phyloP scores from a whole-genome alignment of 2,113 vertebrate species.

The Tyto alba region DNA sequence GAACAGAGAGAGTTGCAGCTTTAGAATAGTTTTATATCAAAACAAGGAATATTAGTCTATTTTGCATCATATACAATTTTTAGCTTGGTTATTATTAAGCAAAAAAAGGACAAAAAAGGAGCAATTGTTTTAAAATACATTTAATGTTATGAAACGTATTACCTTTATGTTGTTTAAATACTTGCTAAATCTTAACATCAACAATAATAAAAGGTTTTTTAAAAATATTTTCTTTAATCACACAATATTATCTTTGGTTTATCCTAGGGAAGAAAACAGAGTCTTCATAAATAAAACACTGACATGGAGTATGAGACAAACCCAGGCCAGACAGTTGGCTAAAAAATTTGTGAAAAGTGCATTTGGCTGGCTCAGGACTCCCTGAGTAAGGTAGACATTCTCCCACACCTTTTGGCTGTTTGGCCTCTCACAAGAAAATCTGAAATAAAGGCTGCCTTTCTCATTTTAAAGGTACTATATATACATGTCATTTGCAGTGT shows the following conservation, averaged over 20 bases:
- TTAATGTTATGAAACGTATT: slow-evolving; percentile 52
- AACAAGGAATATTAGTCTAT: background rate
- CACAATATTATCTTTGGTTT: background rate
- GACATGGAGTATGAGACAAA: slow-evolving; percentile 30
- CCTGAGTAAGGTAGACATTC: slow-evolving; percentile 54
- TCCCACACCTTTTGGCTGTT: background rate
- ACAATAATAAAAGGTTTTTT: slow-evolving; percentile 10
- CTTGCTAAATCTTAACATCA: background rate
- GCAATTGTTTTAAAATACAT: slow-evolving; percentile 7
- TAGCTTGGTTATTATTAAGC: background rate
- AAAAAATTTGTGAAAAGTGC: slow-evolving; percentile 34
- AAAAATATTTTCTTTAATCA: background rate
- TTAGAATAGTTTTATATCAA: background rate
- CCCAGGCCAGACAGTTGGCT: slow-evolving; percentile 49
- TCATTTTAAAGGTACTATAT: background rate
- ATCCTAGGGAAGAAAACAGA: slow-evolving; percentile 26
- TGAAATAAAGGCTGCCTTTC: slow-evolving; percentile 40
- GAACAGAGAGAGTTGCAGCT: background rate
- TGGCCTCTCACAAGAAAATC: background rate
- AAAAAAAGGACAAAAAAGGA: background rate
- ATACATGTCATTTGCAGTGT: background rate
- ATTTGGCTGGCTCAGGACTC: slow-evolving; percentile 57
- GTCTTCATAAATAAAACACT: slow-evolving; percentile 62
- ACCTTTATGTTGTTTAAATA: background rate
- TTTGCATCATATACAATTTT: background rate